Base-by-base conservation (phyloP, 1,140 invertebrate species). In the Diachasma alloeum region DNA sequence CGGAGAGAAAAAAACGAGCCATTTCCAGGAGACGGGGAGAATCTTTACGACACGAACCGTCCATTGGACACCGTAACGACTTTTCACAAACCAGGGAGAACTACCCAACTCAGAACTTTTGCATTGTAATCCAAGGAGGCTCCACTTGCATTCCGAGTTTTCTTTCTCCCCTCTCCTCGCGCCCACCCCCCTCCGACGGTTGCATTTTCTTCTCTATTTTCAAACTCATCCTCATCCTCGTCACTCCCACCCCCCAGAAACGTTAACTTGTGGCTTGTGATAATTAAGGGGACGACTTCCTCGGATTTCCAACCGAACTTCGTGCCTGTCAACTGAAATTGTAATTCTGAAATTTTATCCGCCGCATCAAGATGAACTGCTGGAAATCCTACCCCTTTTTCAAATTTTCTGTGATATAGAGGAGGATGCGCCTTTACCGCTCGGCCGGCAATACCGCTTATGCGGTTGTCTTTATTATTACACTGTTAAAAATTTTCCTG, bases 121-220 rank as follows among this genome's bases (percentile, higher is more conserved):
- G 81, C 79, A 83, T 84, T 84, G 83, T 84, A 83, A 82, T 83
- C 79, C 70, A 74, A 79, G 24, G 36, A 17, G 36, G 66, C 36
- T 68, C 66, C 36, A 37, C 36, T 68, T 68, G 13, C 66, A 68
- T 68, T 37, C 36, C 76, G 79, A 78, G 70, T 67, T 68, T 68
- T 73, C 37, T 74, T 24, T 74, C 71, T 26, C 19, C 13, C 31
- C 26, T n/a, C 37, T 26, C 63, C 39, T 76, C 44, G 26, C 71
- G 42, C 48, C 24, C 31, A 31, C 6, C 17, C 36, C 26, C 19
- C 13, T 8, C 22, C n/a, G 13, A n/a, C 46, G 4, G 11, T 19
- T 31, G 31, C 31, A 31, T 31, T 31, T 6, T 31, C 31, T 31
- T 6, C 31, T 31, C 31, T 31, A 31, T 31, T 31, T 31, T 31